Base-by-base conservation (phyloP, 2,888 invertebrate genomes). In the Aphidoletes aphidimyza region DNA sequence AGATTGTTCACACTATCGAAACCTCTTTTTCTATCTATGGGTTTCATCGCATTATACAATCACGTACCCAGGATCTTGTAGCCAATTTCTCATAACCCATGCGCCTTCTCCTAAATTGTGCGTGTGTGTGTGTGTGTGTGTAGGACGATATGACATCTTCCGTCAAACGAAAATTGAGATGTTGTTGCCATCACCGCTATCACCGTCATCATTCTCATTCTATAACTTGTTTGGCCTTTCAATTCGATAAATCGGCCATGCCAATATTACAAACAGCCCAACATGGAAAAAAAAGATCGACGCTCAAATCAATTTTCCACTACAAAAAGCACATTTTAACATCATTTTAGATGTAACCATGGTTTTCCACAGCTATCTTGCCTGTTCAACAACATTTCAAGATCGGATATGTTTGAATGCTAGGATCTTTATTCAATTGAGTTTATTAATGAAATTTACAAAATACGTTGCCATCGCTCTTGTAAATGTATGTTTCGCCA, bases 391-490 rank as follows among this genome's bases (percentile, higher is more conserved):
- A n/a, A n/a, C n/a, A n/a, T n/a, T n/a, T n/a, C n/a, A n/a, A 6
- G 22, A 54, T 54, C 22, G 54, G 54, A 54, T 54, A 22, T 54
- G 69, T 26, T 26, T 69, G 69, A 69, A 69, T 69, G 69, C 17
- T 34, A 0, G 69, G 69, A 69, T 69, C 69, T 69, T 30, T 8
- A 69, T 69, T 30, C 69, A 69, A 69, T 69, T 69, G 69, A 69
- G 69, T 69, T 69, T 69, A 30, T 69, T 69, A 69, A 69, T 69
- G 69, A 69, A 69, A 69, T 30, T 69, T 69, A 11, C 34, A 69
- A n/a, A n/a, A 69, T 69, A 69, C 30, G 26, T 54, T 26, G 26
- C 54, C 11, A 54, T 54, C 54, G 54, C 11, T 54, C 6, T 47
- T 47, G 47, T 22, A 22, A 22, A n/a, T 54, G 54, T 39, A 39